These are phyloP conservation scores for Daubentonia madagascariensis DNA, from an alignment of 2,113 vertebrate species.

Conservation along the genomic window DNA sequence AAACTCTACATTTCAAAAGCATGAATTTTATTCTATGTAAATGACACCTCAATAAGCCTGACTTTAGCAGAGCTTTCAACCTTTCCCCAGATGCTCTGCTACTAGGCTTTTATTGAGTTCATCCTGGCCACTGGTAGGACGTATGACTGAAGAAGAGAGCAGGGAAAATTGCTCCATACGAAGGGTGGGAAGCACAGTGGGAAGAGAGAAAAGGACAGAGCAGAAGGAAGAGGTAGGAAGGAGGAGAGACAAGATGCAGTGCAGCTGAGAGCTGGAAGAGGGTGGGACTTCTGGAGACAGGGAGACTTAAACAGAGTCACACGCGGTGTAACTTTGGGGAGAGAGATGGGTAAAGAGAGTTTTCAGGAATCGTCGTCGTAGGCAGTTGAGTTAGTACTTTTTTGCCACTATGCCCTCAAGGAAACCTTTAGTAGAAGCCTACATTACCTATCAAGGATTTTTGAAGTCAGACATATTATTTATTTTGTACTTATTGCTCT, in stretches of 20 bases:
- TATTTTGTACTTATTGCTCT: background rate
- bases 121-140: background rate
- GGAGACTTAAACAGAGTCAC: background rate
- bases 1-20: background rate
- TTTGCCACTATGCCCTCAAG: background rate
- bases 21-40: background rate
- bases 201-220: background rate
- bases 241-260: no score
- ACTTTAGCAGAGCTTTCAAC: background rate
- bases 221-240: background rate
- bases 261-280: no score
- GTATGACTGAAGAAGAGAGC: background rate
- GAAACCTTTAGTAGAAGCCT: background rate
- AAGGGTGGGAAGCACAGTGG: accelerated
- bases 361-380: background rate
- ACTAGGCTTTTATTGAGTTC: background rate
- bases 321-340: background rate
- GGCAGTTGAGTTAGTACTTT: background rate
- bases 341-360: background rate
- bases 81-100: background rate
- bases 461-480: background rate
- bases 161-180: accelerated
- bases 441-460: background rate
- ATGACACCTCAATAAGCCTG: background rate
- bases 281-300: background rate